Evolutionary conservation across 1,140 invertebrate genomes (phyloP), one percentile per base, ranked within the genome.

Genomic region (Dendrolimus punctatus): DNA sequence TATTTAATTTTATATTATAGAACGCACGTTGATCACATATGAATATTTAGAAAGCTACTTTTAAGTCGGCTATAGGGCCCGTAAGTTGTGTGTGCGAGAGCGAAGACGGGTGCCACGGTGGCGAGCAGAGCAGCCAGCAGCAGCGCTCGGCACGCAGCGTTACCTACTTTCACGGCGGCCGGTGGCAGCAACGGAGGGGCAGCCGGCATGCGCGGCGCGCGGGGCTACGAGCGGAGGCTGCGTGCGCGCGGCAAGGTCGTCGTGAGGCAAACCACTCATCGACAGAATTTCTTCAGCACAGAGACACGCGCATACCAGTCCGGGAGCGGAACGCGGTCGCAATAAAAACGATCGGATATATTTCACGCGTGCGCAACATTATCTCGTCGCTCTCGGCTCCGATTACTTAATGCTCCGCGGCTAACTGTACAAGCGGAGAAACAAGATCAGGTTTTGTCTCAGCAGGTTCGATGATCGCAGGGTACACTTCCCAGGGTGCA

Each of bases 351-450:
- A 69, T 75, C 72, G 73, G 74, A 82, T 82, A 82, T 83, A 82
- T 83, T 83, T 83, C 78, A 84, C 80, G 79, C 77, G 79, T 83
- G 74, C 76, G 79, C 80, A 84, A 80, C 82, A 78, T 81, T 82
- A 81, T 82, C 76, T 79, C 70, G 73, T 58, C 68, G 66, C 76
- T 81, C 82, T 74, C 77, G 69, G 72, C 68, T 85, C 80, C 64
- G 76, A 82, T 84, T 85, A 85, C 80, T 85, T 82, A 85, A 85
- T 84, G 77, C 76, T 74, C 62, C 68, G 63, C 60, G 68, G 60
- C 71, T 84, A 84, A 84, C 80, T 82, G 81, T 85, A 82, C 75
- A 73, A 63, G 65, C 66, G 64, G 58, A 64, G 73, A 74, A 83
- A 78, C 74, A 66, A 82, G 79, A 82, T 82, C 75, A 71, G 66